Percentiles rank a stretch among this genome's conserved stretches.
phyloP scores from a whole-genome alignment of 2,113 vertebrate genomes.

The Gasterosteus aculeatus region DNA sequence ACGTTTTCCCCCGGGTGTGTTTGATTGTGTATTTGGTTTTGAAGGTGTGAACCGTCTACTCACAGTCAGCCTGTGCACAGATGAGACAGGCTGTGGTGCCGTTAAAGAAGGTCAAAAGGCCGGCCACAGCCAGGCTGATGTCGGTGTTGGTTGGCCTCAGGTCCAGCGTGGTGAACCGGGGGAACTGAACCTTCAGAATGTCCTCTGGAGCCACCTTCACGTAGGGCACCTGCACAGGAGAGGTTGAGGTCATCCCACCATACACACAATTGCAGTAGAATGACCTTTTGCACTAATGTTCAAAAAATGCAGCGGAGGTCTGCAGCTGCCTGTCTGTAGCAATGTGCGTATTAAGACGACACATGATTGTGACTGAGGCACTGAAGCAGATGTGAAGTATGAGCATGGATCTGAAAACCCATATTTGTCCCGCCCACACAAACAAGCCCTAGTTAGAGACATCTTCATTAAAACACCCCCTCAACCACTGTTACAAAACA shows the following conservation, averaged over 20 bases:
- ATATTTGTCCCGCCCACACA: slow-evolving; percentile 49
- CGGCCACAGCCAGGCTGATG: slow-evolving; percentile 94
- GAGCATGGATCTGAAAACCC: slow-evolving; percentile 33
- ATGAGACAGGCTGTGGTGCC: slow-evolving; percentile 97
- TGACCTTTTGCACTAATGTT: slow-evolving; percentile 1
- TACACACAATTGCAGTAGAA: slow-evolving; percentile 2
- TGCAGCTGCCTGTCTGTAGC: slow-evolving; percentile 19
- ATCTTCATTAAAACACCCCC: slow-evolving; percentile 31
- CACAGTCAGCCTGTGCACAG: slow-evolving; percentile 97
- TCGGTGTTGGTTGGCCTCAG: slow-evolving; percentile 96
- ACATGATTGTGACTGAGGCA: slow-evolving; percentile 36
- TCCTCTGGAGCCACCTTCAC: slow-evolving; percentile 98
- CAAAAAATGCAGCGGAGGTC: slow-evolving; percentile 1
- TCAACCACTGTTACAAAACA: slow-evolving; percentile 46
- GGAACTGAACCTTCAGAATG: slow-evolving; percentile 94
- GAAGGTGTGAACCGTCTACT: slow-evolving; percentile 72
- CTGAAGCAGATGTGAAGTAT: slow-evolving; percentile 24
- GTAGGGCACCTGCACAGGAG: slow-evolving; percentile 89
- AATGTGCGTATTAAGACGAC: slow-evolving; percentile 43
- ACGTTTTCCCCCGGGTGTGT: slow-evolving; percentile 27
- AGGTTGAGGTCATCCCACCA: slow-evolving; percentile 23
- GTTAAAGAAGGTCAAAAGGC: slow-evolving; percentile 97
- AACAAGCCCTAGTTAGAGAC: slow-evolving; percentile 49
- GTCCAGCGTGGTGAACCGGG: slow-evolving; percentile 96
- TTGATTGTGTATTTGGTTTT: slow-evolving; percentile 7